Conservation (phyloP, 1,140 invertebrate genomes). For the Cryptotermes secundus region DNA sequence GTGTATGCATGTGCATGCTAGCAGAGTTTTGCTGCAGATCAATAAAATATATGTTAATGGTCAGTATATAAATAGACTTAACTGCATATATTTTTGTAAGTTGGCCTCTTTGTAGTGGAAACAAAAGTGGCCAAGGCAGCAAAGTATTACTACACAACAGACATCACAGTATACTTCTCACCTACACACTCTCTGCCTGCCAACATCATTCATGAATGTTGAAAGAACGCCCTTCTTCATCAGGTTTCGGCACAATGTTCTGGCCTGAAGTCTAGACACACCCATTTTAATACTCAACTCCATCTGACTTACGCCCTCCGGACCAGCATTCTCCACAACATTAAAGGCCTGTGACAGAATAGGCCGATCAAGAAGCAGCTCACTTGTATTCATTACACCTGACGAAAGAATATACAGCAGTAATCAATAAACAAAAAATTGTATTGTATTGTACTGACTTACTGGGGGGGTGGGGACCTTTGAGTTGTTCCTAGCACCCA, state of each 20-base stretch:
- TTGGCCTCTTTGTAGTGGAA: too few relatives aligned
- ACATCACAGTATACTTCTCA: background rate
- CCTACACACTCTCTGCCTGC: slow-evolving; percentile 47
- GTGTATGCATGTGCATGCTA: too few relatives aligned
- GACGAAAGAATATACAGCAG: background rate
- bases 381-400: background rate
- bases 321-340: slow-evolving; percentile 48
- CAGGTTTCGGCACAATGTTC: slow-evolving; percentile 53
- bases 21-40: too few relatives aligned
- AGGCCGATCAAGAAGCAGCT: slow-evolving; percentile 33
- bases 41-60: too few relatives aligned
- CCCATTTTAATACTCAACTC: slow-evolving; percentile 51
- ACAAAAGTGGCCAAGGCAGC: too few relatives aligned
- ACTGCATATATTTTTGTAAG: too few relatives aligned
- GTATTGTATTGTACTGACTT: too few relatives aligned
- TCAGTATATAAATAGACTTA: too few relatives aligned
- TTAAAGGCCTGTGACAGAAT: slow-evolving; percentile 53
- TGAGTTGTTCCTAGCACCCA: too few relatives aligned
- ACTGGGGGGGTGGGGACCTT: too few relatives aligned
- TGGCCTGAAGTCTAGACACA: slow-evolving; percentile 52
- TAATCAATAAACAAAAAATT: too few relatives aligned
- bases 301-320: slow-evolving; percentile 52
- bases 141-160: background rate
- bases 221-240: slow-evolving; percentile 50
- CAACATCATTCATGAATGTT: slow-evolving; percentile 55